Conservation (phyloP, 2,888 invertebrate species). For the Augochlorella aurata region DNA sequence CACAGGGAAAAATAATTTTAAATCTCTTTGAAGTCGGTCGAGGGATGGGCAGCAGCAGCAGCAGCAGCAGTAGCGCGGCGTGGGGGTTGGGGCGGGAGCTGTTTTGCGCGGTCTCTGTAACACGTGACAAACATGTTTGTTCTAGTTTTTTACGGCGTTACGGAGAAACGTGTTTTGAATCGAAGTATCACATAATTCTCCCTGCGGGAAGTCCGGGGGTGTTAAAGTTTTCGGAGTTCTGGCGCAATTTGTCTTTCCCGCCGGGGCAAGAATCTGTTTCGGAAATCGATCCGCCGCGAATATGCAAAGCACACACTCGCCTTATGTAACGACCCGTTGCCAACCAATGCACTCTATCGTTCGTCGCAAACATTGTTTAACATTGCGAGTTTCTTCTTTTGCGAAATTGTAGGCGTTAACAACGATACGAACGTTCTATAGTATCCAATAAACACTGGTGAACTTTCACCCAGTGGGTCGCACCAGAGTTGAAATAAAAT, state of each 20-base stretch:
- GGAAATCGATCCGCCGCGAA: conserved; percentile 19
- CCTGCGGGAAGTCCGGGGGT: not conserved
- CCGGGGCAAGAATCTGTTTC: conserved; percentile 1
- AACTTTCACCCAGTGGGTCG: too few species aligned
- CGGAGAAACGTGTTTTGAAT: conserved; percentile 54
- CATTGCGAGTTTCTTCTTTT: not conserved
- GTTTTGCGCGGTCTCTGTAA: conserved; percentile 46
- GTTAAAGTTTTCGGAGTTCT: conserved; percentile 45
- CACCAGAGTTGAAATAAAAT: too few species aligned
- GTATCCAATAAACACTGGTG: too few species aligned
- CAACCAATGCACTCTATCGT: not conserved
- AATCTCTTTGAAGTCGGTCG: conserved; percentile 44
- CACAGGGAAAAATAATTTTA: conserved; percentile 42
- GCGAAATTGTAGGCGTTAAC: too few species aligned
- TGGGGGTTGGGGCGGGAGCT: not conserved
- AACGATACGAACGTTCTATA: too few species aligned
- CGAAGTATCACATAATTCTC: conserved; percentile 54
- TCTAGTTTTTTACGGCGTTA: conserved; percentile 52
- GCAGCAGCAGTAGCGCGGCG: not conserved
- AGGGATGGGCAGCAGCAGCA: not conserved
- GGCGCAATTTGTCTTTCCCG: conserved; percentile 34
- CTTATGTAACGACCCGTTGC: not conserved
- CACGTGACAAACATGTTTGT: conserved; percentile 57
- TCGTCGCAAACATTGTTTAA: not conserved
- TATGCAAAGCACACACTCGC: not conserved